phyloP scores from a whole-genome alignment of 2,113 vertebrate species.

The Holacanthus passer region DNA sequence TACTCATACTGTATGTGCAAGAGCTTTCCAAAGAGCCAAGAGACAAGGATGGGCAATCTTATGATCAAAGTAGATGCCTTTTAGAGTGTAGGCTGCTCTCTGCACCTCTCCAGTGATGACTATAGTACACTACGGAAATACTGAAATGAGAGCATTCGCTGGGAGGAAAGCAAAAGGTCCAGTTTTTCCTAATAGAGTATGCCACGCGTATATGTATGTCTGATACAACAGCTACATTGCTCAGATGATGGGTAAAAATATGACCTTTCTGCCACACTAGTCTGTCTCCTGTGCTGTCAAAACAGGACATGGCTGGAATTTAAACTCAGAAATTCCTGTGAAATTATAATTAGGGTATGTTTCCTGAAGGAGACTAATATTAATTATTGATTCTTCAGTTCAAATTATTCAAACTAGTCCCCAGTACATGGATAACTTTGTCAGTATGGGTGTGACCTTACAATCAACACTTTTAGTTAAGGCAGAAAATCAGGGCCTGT shows the following conservation, averaged over 20 bases:
- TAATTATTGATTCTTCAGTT: neutral
- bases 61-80: constrained; percentile 51
- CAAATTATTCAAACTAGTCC: neutral
- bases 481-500: neutral
- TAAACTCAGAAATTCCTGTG: neutral
- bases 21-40: constrained; percentile 58
- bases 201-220: neutral
- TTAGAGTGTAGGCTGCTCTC: constrained; percentile 37
- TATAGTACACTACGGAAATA: constrained; percentile 21
- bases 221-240: neutral
- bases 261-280: neutral
- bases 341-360: neutral
- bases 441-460: neutral
- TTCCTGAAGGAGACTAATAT: neutral
- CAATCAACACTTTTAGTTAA: neutral
- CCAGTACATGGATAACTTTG: neutral
- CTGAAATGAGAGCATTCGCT: constrained; percentile 26
- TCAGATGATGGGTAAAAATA: neutral
- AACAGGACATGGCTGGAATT: neutral
- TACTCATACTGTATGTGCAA: constrained; percentile 44
- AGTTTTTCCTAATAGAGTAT: neutral
- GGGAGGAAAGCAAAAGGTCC: constrained; percentile 14
- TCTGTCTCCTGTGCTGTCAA: neutral
- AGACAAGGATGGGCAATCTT: constrained; percentile 45
- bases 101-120: constrained; percentile 42